Percentiles rank a stretch among this genome's conserved stretches.
These are phyloP conservation scores for Smithornis capensis DNA, from an alignment of 2,113 vertebrate species.

Conservation along the genomic window DNA sequence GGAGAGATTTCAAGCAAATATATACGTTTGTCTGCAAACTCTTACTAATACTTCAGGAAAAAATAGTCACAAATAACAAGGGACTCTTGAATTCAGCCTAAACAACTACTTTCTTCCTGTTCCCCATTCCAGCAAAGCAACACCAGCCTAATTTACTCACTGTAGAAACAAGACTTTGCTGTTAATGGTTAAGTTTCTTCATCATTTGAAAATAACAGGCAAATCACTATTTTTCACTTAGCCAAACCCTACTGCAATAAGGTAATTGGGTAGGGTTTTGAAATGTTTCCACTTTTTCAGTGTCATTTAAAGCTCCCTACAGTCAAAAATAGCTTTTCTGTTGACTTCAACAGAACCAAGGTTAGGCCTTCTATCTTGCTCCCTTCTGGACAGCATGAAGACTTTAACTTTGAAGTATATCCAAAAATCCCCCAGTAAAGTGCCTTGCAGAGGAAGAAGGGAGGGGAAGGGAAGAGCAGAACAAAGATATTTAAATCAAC, in stretches of 20 bases:
- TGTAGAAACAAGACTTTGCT: not conserved
- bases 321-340: not conserved
- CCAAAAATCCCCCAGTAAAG: not conserved
- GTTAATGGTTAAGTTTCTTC: not conserved
- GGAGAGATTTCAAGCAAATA: not conserved
- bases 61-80: accelerated
- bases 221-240: not conserved
- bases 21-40: not conserved
- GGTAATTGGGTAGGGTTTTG: not conserved
- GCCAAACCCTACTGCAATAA: not conserved
- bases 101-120: not conserved
- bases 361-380: not conserved
- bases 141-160: not conserved
- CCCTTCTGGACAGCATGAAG: not conserved
- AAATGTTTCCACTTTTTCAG: not conserved
- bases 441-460: not conserved
- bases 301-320: not conserved
- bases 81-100: not conserved
- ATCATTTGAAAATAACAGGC: not conserved
- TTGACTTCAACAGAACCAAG: not conserved
- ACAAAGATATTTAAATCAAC: not conserved
- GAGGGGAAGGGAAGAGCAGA: not conserved
- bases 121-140: not conserved
- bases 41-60: not conserved
- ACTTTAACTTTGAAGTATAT: not conserved